phyloP scores from a whole-genome alignment of 2,113 vertebrate genomes.

The Podocnemis expansa region DNA sequence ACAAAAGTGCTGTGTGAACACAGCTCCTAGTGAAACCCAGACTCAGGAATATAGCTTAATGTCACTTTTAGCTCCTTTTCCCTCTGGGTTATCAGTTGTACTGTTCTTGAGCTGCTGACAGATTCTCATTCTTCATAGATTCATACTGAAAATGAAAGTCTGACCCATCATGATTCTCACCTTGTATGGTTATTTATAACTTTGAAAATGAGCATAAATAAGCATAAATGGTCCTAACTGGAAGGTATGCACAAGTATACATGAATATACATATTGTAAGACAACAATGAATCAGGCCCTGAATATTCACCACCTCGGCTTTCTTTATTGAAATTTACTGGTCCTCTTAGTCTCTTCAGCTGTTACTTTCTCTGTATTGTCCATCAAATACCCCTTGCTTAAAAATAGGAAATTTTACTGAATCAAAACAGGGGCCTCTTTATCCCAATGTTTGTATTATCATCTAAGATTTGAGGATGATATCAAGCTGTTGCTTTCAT shows the following conservation, averaged over 20 bases:
- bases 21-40: no score
- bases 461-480: not conserved
- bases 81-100: conserved; percentile 9
- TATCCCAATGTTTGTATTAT: not conserved
- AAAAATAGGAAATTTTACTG: not conserved
- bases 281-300: not conserved
- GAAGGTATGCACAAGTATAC: not conserved
- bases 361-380: not conserved
- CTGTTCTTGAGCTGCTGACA: not conserved
- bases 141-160: conserved; percentile 36
- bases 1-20: no score
- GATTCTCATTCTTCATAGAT: not conserved
- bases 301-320: conserved; percentile 28
- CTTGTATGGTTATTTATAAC: not conserved
- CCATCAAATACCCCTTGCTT: not conserved
- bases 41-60: not conserved
- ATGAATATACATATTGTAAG: conserved; percentile 12
- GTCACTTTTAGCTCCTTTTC: not conserved
- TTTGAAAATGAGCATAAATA: not conserved
- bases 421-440: not conserved
- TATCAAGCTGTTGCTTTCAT: not conserved
- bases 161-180: conserved; percentile 38
- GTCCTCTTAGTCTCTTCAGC: not conserved
- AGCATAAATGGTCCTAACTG: not conserved
- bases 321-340: not conserved